Conservation (phyloP, 2,797 vertebrate genomes). For the Avahi laniger region DNA sequence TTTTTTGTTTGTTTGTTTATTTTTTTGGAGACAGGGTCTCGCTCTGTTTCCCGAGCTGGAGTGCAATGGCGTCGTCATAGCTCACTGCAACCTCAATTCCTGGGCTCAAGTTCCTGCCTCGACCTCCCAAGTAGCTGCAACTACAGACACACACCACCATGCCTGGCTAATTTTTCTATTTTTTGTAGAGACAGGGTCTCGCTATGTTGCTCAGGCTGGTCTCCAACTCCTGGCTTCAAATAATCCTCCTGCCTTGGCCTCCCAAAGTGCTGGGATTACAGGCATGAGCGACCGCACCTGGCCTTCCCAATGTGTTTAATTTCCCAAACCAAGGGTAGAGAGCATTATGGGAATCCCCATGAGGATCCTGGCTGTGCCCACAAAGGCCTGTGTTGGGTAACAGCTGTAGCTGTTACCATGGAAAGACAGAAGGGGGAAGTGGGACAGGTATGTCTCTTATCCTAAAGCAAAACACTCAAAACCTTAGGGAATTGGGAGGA, state of each 20-base stretch:
- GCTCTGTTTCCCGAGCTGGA: not conserved
- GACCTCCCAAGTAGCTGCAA: not conserved
- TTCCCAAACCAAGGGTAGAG: constrained; percentile 13
- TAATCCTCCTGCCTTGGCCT: not conserved
- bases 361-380: not conserved
- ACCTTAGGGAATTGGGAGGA: not conserved
- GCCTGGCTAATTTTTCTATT: too few relatives aligned
- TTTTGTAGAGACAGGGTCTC: not conserved
- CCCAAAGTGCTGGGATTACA: not conserved
- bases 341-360: not conserved
- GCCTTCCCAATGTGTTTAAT: not conserved
- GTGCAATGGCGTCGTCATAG: not conserved
- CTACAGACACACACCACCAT: not conserved
- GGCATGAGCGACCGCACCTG: not conserved
- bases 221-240: not conserved
- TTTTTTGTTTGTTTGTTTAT: not conserved
- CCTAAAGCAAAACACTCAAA: constrained; percentile 40
- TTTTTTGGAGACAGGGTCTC: not conserved
- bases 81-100: not conserved
- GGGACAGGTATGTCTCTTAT: not conserved
- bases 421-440: not conserved
- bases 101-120: not conserved
- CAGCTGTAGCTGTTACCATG: not conserved
- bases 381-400: not conserved
- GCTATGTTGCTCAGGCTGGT: not conserved